Evolutionary conservation across 2,113 vertebrate genomes (phyloP), one percentile per base, ranked within the genome.

Genomic region (Bambusicola thoracicus): DNA sequence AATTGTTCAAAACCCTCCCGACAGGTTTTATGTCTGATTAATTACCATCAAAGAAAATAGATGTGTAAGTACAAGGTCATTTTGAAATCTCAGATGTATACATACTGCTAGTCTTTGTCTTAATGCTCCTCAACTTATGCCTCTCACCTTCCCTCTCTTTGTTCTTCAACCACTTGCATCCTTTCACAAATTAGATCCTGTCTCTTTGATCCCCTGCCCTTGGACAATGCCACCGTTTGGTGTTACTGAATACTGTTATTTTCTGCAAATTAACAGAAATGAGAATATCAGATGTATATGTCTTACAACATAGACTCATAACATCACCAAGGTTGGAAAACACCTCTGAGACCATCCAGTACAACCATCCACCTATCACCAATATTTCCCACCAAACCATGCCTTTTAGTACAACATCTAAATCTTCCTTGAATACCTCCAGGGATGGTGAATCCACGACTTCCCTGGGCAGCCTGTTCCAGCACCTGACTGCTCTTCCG

Each of bases 111-210:
- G 8, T 20, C 43, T 84, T 48, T 84, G 49, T 70, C 87, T 80
- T 92, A 85, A 83, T 78, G 41, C 55, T 77, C 46, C 70, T 73
- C 48, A 16, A 44, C 59, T 14, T 75, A 3, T 38, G 51, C 84
- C 61, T 83, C 61, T 75, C 66, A 65, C 69, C 41, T 88, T 88
- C 11, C 21, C 27, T 75, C 68, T 75, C 14, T 65, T 53, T 90
- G 56, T 61, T 86, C 66, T 93, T 22, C 0, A 0, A 36, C 65
- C 81, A 21, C 56, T 93, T 84, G 8, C 13, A 53, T 36, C 7
- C 1, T 84, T 93, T 92, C n/a, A 65, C 22, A 84, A 80, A 90
- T 87, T 77, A 84, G 48, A 95, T 76, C 49, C 51, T 84, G 68
- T 81, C 61, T 90, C 77, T 48, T 75, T 75, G 77, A 90, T 55